Percentiles rank a stretch among this genome's conserved stretches.
Evolutionary conservation across 2,113 vertebrate genomes (phyloP).

Genomic region (Bos indicus): DNA sequence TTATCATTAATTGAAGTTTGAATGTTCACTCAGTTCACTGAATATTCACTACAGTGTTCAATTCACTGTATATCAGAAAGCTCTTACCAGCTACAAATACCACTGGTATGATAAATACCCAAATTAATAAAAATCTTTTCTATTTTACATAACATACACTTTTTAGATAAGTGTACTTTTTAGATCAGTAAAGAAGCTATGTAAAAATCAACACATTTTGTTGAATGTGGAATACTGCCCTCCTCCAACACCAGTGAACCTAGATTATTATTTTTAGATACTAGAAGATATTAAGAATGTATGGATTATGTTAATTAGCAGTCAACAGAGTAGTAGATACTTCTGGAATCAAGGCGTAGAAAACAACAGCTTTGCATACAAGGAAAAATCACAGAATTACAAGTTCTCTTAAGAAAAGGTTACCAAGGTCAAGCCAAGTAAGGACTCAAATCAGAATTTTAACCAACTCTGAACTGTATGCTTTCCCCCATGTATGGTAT

Average conservation of each 20-base stretch:
- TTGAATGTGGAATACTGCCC: not conserved
- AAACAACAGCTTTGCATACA: not conserved
- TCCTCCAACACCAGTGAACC: not conserved
- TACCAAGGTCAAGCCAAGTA: conserved; percentile 22
- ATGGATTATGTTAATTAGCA: not conserved
- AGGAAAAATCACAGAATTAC: not conserved
- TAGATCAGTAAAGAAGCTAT: conserved; percentile 1
- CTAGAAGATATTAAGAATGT: not conserved
- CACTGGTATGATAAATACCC: not conserved
- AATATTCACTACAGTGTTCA: conserved; percentile 56
- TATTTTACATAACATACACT: not conserved
- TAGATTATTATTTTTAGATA: conserved; percentile 15
- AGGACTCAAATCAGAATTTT: conserved; percentile 8
- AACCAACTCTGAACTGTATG: conserved; percentile 16
- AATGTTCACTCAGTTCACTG: not conserved
- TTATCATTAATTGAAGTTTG: not conserved
- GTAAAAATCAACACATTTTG: conserved; percentile 43
- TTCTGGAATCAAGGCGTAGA: not conserved
- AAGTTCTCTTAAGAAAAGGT: conserved; percentile 32
- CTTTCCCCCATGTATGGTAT: not conserved
- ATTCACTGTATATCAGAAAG: conserved; percentile 27
- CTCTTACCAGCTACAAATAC: conserved; percentile 49
- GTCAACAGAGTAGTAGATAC: not conserved
- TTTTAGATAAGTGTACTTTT: conserved; percentile 33
- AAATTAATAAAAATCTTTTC: conserved; percentile 26